phyloP scores from a whole-genome alignment of 2,113 vertebrate genomes.

The Oreotrochilus melanogaster region DNA sequence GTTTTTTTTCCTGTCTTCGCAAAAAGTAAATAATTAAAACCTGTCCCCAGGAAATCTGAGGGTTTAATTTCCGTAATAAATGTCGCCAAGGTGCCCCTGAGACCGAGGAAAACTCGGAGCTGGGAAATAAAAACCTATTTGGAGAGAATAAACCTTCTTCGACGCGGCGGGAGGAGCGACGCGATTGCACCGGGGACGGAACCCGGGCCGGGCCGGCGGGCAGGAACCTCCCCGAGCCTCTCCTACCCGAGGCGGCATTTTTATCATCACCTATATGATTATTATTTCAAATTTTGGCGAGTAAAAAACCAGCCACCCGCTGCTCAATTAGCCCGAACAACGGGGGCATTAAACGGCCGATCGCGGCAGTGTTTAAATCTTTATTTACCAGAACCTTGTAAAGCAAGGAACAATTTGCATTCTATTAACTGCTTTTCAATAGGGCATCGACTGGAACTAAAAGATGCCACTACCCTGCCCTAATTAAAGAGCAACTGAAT shows the following conservation, averaged over 20 bases:
- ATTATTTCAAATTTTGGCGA: slow-evolving; percentile 60
- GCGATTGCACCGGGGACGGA: neutral
- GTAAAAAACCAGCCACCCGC: slow-evolving; percentile 81
- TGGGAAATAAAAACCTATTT: neutral
- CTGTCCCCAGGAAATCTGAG: neutral
- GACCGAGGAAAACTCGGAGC: neutral
- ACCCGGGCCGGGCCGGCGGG: neutral
- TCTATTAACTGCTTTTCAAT: slow-evolving; percentile 97
- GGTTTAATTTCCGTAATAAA: neutral
- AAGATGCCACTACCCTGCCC: slow-evolving; percentile 88
- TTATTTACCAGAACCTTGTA: slow-evolving; percentile 95
- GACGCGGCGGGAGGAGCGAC: neutral
- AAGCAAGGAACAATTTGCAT: slow-evolving; percentile 94
- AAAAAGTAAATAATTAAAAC: neutral
- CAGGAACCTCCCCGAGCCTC: neutral
- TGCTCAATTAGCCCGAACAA: slow-evolving; percentile 91
- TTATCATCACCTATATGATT: neutral
- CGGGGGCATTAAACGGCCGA: slow-evolving; percentile 90
- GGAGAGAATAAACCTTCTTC: neutral
- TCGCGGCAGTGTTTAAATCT: slow-evolving; percentile 92
- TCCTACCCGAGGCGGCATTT: neutral
- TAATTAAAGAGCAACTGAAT: slow-evolving; percentile 92
- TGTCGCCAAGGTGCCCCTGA: neutral
- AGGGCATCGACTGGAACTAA: slow-evolving; percentile 96
- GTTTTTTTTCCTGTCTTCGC: neutral